Evolutionary conservation across 2,113 vertebrate species (phyloP), one percentile per base, ranked within the genome.

Genomic region (Osmerus mordax): DNA sequence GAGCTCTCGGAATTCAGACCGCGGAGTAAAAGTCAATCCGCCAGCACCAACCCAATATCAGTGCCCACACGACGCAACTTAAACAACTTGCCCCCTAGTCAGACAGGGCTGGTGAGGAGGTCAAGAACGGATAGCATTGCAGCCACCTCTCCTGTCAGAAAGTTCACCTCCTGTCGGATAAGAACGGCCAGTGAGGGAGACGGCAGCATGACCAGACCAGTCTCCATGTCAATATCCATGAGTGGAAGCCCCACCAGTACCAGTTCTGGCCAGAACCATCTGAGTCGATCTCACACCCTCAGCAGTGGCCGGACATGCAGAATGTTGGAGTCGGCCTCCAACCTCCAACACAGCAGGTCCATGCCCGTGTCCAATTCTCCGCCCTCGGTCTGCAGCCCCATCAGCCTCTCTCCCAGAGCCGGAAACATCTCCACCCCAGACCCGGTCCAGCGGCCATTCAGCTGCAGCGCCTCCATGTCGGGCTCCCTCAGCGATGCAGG

Each of bases 21-120:
- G 1, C 90, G 97, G 41, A 99, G 97, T 89, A 99, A 99, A 78
- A 99, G 97, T 89, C 97, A 99, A 91, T 98, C 97, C 0, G 95
- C 97, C 0, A 89, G 93, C 32, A 90, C 91, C 1, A 93, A 91
- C 71, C 92, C 92, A 54, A 87, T 94, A 59, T 91, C 91, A 0
- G 91, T 93, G 88, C 95, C 69, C 89, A 94, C 90, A 25, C 72
- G 92, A 32, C 90, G 92, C 69, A 91, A 93, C 76, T 84, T 92
- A 65, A 91, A 88, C 72, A 92, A 93, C 83, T 94, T 90, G 87
- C 97, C 92, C 77, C 95, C 74, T 63, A 96, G 85, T 90, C 97
- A 90, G 84, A 94, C 89, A 0, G 96, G 92, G 71, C 92, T 92
- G 80, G 93, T 91, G 77, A 85, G 91, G 74, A 81, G 87, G 67